These are phyloP conservation scores for Penaeus vannamei DNA, from an alignment of 1,140 invertebrate genomes.

Conservation along the genomic window DNA sequence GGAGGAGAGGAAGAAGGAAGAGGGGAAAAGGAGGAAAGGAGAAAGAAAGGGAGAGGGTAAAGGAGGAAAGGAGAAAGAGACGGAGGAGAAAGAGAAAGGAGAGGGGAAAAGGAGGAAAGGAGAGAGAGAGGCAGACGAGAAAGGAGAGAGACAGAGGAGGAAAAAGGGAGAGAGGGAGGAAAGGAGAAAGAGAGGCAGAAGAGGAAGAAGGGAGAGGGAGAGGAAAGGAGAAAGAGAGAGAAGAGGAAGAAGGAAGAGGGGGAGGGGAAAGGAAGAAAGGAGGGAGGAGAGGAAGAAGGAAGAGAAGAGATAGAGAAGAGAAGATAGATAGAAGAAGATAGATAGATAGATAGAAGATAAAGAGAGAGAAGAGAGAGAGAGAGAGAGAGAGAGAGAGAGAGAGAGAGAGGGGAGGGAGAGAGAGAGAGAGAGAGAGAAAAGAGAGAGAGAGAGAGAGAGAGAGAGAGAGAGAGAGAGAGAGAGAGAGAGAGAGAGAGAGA, in stretches of 20 bases:
- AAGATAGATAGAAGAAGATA: background rate
- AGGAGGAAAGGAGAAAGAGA: too few species aligned
- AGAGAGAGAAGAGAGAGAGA: background rate
- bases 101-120: background rate
- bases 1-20: background rate
- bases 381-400: background rate
- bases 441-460: background rate
- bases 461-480: constrained; percentile 32
- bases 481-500: constrained; percentile 21
- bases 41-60: background rate
- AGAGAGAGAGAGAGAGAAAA: background rate
- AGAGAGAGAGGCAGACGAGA: background rate
- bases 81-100: too few species aligned
- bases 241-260: background rate
- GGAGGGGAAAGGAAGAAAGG: background rate
- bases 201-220: background rate
- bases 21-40: too few species aligned
- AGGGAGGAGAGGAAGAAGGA: background rate
- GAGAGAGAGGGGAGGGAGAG: background rate
- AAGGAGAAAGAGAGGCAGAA: too few species aligned
- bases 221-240: background rate
- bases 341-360: background rate
- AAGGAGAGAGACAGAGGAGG: background rate
- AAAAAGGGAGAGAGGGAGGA: too few species aligned
- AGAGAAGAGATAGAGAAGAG: too few species aligned